phyloP scores from a whole-genome alignment of 2,797 vertebrate genomes.

The Chelidonichthys spinosus region DNA sequence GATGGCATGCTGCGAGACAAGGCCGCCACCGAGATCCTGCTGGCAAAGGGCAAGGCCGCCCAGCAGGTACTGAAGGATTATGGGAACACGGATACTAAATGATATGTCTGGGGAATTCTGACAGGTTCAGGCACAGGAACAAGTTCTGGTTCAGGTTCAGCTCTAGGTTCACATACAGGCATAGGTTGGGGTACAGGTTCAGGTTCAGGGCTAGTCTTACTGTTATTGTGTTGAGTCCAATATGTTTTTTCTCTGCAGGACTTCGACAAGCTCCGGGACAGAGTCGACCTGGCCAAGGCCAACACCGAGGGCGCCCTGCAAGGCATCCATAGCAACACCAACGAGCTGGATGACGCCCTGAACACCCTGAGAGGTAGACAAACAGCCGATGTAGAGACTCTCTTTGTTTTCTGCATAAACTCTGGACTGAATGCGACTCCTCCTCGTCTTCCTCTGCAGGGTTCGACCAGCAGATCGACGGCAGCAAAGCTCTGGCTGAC shows the following conservation, averaged over 20 bases:
- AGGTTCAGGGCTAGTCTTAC: neutral
- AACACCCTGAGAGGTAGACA: slow-evolving; percentile 86
- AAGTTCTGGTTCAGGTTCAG: too few species aligned
- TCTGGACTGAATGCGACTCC: slow-evolving; percentile 59
- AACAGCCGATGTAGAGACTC: neutral
- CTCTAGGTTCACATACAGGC: too few species aligned
- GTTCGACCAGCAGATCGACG: slow-evolving; percentile 87
- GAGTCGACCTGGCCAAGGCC: slow-evolving; percentile 85
- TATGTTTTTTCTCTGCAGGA: slow-evolving; percentile 71
- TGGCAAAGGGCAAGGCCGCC: slow-evolving; percentile 57
- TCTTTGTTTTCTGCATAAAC: slow-evolving; percentile 32
- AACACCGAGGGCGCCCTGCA: slow-evolving; percentile 83
- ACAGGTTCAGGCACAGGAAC: too few species aligned
- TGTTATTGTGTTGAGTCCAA: neutral
- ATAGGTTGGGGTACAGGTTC: too few species aligned
- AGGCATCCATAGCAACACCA: slow-evolving; percentile 83
- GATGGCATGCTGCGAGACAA: slow-evolving; percentile 28
- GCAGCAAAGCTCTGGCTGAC: slow-evolving; percentile 82
- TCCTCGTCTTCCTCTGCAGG: slow-evolving; percentile 74
- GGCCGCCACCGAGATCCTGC: slow-evolving; percentile 38
- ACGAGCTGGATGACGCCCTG: slow-evolving; percentile 86
- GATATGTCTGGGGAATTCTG: too few species aligned
- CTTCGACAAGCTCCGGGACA: slow-evolving; percentile 82
- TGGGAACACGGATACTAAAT: neutral
- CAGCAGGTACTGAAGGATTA: slow-evolving; percentile 71